phyloP scores from a whole-genome alignment of 2,797 vertebrate species.

The Anas capensis region DNA sequence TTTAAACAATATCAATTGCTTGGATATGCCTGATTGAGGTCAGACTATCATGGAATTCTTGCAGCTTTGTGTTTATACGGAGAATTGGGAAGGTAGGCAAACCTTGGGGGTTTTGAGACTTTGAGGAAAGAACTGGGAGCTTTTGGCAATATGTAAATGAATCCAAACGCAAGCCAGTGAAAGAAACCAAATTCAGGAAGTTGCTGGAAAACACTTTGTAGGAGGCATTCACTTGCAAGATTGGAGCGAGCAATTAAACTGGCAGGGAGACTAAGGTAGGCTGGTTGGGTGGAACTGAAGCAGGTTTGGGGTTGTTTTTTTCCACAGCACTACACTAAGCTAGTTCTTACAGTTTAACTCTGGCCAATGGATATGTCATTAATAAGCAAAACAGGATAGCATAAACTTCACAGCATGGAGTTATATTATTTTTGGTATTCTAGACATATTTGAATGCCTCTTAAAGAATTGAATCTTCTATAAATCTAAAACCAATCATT shows the following conservation, averaged over 20 bases:
- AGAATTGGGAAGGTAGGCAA: neutral
- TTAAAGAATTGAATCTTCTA: neutral
- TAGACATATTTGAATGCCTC: neutral
- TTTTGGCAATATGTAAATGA: neutral
- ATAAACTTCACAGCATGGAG: neutral
- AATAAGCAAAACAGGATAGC: neutral
- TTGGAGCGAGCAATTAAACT: neutral
- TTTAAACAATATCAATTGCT: neutral
- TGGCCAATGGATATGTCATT: neutral
- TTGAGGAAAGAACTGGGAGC: neutral
- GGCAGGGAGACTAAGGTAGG: neutral
- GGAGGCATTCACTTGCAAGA: neutral
- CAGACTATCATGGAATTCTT: neutral
- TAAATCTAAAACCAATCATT: neutral
- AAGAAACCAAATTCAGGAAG: neutral
- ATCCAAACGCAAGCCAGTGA: neutral
- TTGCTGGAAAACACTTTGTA: neutral
- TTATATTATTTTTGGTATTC: neutral
- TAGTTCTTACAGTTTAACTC: neutral
- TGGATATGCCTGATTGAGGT: neutral
- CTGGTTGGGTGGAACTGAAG: neutral
- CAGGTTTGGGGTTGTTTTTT: neutral
- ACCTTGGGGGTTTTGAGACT: neutral
- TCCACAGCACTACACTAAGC: neutral
- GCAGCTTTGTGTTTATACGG: neutral